phyloP scores from a whole-genome alignment of 2,113 vertebrate species.

The Eretmochelys imbricata region DNA sequence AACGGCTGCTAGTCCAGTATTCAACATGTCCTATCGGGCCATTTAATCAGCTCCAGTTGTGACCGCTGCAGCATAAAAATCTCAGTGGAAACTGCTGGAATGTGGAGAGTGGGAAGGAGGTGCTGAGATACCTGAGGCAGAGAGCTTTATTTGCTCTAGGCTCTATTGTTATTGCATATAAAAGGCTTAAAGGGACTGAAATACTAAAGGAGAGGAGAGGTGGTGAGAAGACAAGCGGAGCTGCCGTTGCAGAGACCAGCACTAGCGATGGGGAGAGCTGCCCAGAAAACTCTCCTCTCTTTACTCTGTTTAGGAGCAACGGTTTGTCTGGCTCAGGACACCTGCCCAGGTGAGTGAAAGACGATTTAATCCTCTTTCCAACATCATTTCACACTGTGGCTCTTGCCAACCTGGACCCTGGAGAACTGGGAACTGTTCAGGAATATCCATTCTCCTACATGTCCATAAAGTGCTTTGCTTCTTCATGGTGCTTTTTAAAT shows the following conservation, averaged over 20 bases:
- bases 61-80: not conserved
- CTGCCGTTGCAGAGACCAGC: not conserved
- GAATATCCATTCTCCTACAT: not conserved
- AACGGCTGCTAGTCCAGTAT: too few species aligned
- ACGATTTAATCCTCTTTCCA: not conserved
- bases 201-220: not conserved
- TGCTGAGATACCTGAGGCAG: not conserved
- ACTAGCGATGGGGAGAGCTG: not conserved
- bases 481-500: not conserved
- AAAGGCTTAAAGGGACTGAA: not conserved
- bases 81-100: not conserved
- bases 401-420: not conserved
- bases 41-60: too few species aligned
- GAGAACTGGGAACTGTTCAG: not conserved
- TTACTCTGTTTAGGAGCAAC: not conserved
- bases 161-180: not conserved
- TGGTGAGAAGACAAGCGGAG: not conserved
- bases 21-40: too few species aligned
- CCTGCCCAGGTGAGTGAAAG: not conserved
- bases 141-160: not conserved
- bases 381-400: not conserved
- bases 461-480: not conserved
- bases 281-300: not conserved
- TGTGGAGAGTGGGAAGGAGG: not conserved
- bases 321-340: not conserved